Evolutionary conservation across 2,888 invertebrate genomes (phyloP), one percentile per base, ranked within the genome.

Genomic region (Campopleginae sp.): DNA sequence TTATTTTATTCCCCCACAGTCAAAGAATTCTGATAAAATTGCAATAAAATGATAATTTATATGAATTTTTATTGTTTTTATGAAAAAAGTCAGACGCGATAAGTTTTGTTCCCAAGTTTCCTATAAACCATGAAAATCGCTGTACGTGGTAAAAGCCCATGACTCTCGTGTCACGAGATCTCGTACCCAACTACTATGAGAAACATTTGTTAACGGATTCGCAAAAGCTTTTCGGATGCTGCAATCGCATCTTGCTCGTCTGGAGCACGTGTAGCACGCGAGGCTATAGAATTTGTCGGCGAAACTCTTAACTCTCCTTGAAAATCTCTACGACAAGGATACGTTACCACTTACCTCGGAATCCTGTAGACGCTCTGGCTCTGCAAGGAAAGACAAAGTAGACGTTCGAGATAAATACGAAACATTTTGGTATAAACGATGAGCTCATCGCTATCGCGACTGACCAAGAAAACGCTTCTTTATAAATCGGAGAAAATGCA

Each of bases 281-380:
- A 61, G 77, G 51, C 42, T 58, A 27, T 31, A 71, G 51, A 76
- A 78, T 74, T 79, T 44, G 83, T 79, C 58, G 65, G 51, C 71
- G 48, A 75, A 78, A 74, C 38, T 80, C 65, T 76, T 66, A 82
- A 75, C 74, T 63, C 68, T 75, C 48, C 74, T 19, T 54, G 19
- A 46, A 80, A 75, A 63, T 70, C 63, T 19, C 78, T 44, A 10
- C 44, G 61, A 74, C 61, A 82, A 75, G 83, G 85, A 88, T 87
- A 89, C 81, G 79, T 88, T 86, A 86, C 54, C 82, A 84, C 91
- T 91, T 89, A 91, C 91, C 89, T 91, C 91, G 80, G 90, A 88
- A 87, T 90, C 88, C 51, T 81, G 88, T 51, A 86, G 88, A 75
- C 85, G 89, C 80, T 90, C 90, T 23, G 87, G 79, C 51, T 88